These are phyloP conservation scores for Cryptomyrus ogoouensis DNA, from an alignment of 2,113 vertebrate species.

Conservation along the genomic window DNA sequence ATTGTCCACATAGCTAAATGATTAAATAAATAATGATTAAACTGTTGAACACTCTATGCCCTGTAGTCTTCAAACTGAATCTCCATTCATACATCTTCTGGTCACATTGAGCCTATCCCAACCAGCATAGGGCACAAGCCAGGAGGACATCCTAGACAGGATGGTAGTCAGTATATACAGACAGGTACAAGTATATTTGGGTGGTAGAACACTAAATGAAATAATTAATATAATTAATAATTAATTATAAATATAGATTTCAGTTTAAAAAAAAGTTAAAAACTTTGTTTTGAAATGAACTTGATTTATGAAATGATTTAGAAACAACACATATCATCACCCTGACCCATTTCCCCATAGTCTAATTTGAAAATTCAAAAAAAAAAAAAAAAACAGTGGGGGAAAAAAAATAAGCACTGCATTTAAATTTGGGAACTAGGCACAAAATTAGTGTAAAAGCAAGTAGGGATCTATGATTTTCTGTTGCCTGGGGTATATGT, in stretches of 20 bases:
- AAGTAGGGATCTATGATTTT: background rate
- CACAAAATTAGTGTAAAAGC: background rate
- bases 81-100: background rate
- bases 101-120: background rate
- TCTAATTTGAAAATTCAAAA: background rate
- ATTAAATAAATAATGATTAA: background rate
- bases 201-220: background rate
- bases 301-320: background rate
- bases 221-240: background rate
- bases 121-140: background rate
- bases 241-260: background rate
- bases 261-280: background rate
- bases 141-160: background rate
- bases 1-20: background rate
- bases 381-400: background rate
- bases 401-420: background rate
- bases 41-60: background rate
- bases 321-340: background rate
- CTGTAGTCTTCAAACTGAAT: background rate
- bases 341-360: background rate
- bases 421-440: background rate
- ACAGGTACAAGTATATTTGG: background rate
- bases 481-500: conserved; percentile 2
- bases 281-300: background rate
- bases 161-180: background rate